Evolutionary conservation across 2,888 invertebrate genomes (phyloP), one percentile per base, ranked within the genome.

Genomic region (Agrypnus murinus): DNA sequence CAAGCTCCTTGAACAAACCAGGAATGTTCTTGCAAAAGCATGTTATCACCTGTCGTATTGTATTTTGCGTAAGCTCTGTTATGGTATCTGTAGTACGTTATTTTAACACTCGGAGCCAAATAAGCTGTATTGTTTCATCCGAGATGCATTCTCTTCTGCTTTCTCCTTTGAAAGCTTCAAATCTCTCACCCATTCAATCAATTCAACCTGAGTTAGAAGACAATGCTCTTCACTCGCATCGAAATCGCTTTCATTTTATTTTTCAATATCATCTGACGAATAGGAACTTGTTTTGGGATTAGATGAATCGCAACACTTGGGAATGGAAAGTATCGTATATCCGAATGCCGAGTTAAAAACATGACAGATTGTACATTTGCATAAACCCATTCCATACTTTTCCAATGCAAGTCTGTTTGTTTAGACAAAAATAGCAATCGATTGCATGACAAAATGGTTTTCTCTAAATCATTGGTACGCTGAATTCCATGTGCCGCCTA

Each of bases 101-200:
- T 36, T 36, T 36, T 36, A 36, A 36, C 36, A 36, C 36, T 36
- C 36, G 36, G 36, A 36, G 36, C 36, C 36, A 36, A 36, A 36
- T n/a, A 36, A 36, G 9, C n/a, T 36, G 36, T 36, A 36, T 36
- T 36, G 36, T 36, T 36, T 36, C 36, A 36, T 36, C 36, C 36
- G 36, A 36, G 36, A 36, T 36, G 36, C 36, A 36, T 6, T 8
- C n/a, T 4, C 8, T 36, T 36, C 36, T 36, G 36, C 2, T 36
- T 36, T 36, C 2, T 36, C 36, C n/a, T 36, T 36, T 36, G 36
- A 36, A 36, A 36, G 36, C 36, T 36, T n/a, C 9, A 4, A 36
- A 6, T 36, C 3, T 3, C 36, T 36, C 36, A 36, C 36, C 7
- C 9, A 36, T n/a, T n/a, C n/a, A n/a, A n/a, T n/a, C n/a, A 36